These are phyloP conservation scores for Drosophila obscura DNA, from an alignment of 1,140 invertebrate species.

Conservation along the genomic window DNA sequence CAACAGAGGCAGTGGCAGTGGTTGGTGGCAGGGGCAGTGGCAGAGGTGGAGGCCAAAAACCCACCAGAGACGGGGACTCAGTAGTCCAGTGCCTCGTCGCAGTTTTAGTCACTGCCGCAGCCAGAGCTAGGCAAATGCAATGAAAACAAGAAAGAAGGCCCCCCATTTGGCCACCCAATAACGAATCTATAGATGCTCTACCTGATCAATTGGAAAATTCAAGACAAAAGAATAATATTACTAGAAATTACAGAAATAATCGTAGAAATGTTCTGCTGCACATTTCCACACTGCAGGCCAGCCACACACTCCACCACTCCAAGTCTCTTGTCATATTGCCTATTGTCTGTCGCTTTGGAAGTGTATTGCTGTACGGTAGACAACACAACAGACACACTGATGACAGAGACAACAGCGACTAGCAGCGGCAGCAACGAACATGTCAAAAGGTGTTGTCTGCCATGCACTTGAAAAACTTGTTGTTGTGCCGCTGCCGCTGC, in stretches of 20 bases:
- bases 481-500: constrained; percentile 34
- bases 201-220: background rate
- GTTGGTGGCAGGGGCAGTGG: background rate
- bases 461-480: constrained; percentile 77
- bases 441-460: constrained; percentile 78
- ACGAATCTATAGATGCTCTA: constrained; percentile 9
- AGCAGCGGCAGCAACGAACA: constrained; percentile 53
- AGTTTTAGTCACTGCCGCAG: constrained; percentile 25
- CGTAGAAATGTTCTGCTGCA: too few species aligned
- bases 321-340: background rate
- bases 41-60: background rate
- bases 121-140: constrained; percentile 43
- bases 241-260: background rate
- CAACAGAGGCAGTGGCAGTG: background rate
- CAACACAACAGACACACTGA: constrained; percentile 1
- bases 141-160: constrained; percentile 42
- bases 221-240: too few species aligned
- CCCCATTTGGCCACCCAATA: background rate
- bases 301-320: background rate
- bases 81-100: constrained; percentile 8
- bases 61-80: constrained; percentile 12
- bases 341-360: background rate
- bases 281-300: background rate
- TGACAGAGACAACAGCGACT: constrained; percentile 8
- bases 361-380: constrained; percentile 36